phyloP scores from a whole-genome alignment of 35 echinoderm and acorn worm species.

The Chiridota heheva region DNA sequence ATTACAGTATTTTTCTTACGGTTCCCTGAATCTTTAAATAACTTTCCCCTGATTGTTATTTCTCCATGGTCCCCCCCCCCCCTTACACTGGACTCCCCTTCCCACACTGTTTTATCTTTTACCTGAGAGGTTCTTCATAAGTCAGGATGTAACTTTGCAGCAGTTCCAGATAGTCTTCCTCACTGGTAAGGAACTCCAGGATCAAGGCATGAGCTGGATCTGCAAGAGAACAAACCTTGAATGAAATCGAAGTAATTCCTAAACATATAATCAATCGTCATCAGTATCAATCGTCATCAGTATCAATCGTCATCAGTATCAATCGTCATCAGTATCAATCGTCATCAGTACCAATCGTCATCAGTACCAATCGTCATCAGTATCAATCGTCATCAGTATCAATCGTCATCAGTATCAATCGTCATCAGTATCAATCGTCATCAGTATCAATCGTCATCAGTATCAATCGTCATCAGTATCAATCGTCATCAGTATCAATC shows the following conservation, averaged over 20 bases:
- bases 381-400: no score
- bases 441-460: no score
- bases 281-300: not conserved
- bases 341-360: no score
- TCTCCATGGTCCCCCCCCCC: not conserved
- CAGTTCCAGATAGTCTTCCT: constrained; percentile 56
- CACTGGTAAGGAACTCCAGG: constrained; percentile 39
- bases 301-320: constrained; percentile 27
- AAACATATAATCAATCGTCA: not conserved
- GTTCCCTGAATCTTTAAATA: not conserved
- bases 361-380: no score
- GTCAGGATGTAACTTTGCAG: constrained; percentile 55
- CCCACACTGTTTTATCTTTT: not conserved
- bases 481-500: no score
- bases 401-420: no score
- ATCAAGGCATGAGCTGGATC: constrained; percentile 38
- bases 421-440: no score
- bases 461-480: no score
- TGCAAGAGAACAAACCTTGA: not conserved
- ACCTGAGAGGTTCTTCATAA: constrained; percentile 54
- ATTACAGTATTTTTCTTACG: not conserved
- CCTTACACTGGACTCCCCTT: not conserved
- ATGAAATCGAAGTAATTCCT: not conserved
- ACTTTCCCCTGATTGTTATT: not conserved
- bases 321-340: no score